Evolutionary conservation across 2,113 vertebrate genomes (phyloP).

Genomic region (Chloroceryle aenea): DNA sequence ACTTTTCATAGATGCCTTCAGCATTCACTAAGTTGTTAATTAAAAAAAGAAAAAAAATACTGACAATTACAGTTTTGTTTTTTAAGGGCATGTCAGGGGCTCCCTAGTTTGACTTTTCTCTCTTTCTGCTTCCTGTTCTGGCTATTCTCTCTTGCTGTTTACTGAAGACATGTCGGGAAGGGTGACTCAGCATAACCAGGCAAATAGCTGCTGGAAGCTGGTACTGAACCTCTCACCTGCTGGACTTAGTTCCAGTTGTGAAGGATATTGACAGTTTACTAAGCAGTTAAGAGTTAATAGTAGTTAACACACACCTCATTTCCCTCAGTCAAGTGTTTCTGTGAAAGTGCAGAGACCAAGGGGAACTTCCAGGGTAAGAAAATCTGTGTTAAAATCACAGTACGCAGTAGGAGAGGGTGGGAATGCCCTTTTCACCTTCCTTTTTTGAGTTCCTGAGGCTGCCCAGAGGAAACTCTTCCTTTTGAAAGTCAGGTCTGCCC

Average conservation of each 20-base stretch:
- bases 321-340: neutral
- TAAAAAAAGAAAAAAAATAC: neutral
- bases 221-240: neutral
- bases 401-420: neutral
- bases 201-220: neutral
- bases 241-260: neutral
- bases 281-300: neutral
- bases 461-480: neutral
- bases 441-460: neutral
- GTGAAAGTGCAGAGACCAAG: neutral
- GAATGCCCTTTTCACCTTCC: constrained; percentile 46
- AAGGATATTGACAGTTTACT: neutral
- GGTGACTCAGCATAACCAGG: neutral
- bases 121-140: neutral
- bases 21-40: neutral
- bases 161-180: neutral
- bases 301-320: neutral
- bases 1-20: neutral
- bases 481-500: constrained; percentile 4
- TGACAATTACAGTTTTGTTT: neutral
- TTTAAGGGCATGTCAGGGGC: neutral
- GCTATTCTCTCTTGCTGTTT: neutral
- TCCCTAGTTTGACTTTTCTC: neutral
- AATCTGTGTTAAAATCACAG: neutral
- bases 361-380: neutral